Evolutionary conservation across 2,888 invertebrate genomes (phyloP), one percentile per base, ranked within the genome.

Genomic region (Entomobrya proxima): DNA sequence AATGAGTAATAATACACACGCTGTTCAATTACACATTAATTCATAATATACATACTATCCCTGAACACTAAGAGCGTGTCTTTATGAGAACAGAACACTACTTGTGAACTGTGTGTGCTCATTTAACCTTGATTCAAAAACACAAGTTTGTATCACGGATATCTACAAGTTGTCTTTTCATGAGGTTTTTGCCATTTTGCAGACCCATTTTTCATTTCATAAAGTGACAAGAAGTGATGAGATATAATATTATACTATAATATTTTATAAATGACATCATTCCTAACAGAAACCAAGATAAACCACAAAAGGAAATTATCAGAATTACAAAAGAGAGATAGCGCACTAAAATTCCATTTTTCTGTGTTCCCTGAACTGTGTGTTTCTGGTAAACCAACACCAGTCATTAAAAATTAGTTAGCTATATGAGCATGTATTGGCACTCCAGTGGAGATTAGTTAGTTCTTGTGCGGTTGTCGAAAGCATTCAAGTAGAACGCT

Each of bases 271-370:
- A 85, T 86, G 86, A 86, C 86, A 86, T 86, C 86, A 86, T 61
- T 77, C 58, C 50, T 50, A 35, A 15, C 30, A 44, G 44, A 79
- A 50, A 72, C 81, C 74, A 82, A 72, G 86, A 86, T 86, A 86
- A 86, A 86, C 86, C 86, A 77, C 86, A 82, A 81, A 72, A 86
- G 86, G 76, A 86, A 86, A 86, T 86, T 32, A 81, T 77, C 84
- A 64, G 21, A 47, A 84, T 24, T 61, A 35, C 55, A 55, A 75
- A 75, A 52, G 82, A 9, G 52, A 75, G 37, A 64, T 74, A 37
- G 30, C 21, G 13, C 74, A 27, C 32, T 24, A 13, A 75, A 75
- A 27, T 64, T 30, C 74, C 44, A 64, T 24, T 61, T 64, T 79
- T 13, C 44, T 32, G 32, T 24, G 18, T 47, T 47, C 27, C 37